Evolutionary conservation across 2,113 vertebrate genomes (phyloP).

Genomic region (Salvelinus namaycush): DNA sequence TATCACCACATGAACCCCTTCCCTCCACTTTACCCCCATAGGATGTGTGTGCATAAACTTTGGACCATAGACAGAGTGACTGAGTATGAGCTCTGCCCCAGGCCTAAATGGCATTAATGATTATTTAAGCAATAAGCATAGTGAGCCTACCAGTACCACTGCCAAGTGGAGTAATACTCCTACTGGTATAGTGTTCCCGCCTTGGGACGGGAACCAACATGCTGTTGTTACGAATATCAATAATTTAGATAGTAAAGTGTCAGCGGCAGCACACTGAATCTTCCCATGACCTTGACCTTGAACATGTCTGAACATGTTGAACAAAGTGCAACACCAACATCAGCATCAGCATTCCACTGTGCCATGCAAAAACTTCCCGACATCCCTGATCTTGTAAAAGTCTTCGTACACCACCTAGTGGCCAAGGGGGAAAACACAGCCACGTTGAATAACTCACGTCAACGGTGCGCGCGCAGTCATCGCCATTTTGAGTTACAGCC

Average conservation of each 20-base stretch:
- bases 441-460: not conserved
- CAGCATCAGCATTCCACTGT: not conserved
- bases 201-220: no score
- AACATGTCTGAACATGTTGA: not conserved
- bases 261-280: no score
- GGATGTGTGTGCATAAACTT: not conserved
- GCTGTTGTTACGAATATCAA: not conserved
- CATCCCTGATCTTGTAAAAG: not conserved
- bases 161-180: no score
- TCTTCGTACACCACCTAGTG: not conserved
- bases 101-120: not conserved
- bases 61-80: not conserved
- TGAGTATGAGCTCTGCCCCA: not conserved
- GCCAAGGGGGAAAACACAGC: not conserved
- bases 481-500: not conserved
- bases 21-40: conserved; percentile 4
- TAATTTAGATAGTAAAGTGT: no score
- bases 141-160: not conserved
- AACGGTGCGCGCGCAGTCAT: not conserved
- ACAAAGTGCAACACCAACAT: not conserved
- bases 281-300: no score
- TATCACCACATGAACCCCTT: conserved; percentile 2
- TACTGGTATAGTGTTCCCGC: not conserved
- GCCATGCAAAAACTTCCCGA: not conserved
- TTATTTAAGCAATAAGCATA: not conserved